Evolutionary conservation across 2,888 invertebrate genomes (phyloP).

Genomic region (Schizaphis graminum): DNA sequence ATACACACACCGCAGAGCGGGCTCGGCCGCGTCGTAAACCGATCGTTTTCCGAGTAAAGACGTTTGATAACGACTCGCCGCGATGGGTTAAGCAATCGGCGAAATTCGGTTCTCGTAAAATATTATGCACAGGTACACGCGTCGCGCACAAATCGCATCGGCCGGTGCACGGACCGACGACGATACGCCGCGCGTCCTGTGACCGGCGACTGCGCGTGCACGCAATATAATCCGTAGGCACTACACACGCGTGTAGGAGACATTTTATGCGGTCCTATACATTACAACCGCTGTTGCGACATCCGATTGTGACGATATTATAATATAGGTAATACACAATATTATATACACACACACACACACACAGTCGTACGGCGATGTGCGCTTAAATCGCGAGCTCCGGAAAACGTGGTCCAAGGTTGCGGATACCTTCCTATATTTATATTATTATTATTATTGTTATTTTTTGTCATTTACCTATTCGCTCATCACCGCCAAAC

Average conservation of each 20-base stretch:
- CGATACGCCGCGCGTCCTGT: neutral
- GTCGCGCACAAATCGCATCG: too few relatives aligned
- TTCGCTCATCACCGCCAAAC: constrained; percentile 37
- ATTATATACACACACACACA: too few relatives aligned
- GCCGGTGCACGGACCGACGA: too few relatives aligned
- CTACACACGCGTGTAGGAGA: neutral
- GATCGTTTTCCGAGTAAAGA: constrained; percentile 41
- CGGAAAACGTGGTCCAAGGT: constrained; percentile 49
- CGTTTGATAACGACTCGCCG: neutral
- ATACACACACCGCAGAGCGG: too few relatives aligned
- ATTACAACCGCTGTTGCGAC: neutral
- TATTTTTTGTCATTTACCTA: too few relatives aligned
- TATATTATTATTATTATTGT: neutral
- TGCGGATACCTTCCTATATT: too few relatives aligned
- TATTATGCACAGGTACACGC: accelerated
- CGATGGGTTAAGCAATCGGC: neutral
- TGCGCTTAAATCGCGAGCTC: neutral
- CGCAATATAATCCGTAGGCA: neutral
- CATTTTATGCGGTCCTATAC: neutral
- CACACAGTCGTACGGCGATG: neutral
- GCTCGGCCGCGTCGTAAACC: neutral
- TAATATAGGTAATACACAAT: too few relatives aligned
- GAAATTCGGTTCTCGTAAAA: neutral
- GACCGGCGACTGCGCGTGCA: neutral
- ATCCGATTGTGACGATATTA: neutral